Evolutionary conservation across 1,140 invertebrate genomes (phyloP).

Genomic region (Andrena cerasifolii): DNA sequence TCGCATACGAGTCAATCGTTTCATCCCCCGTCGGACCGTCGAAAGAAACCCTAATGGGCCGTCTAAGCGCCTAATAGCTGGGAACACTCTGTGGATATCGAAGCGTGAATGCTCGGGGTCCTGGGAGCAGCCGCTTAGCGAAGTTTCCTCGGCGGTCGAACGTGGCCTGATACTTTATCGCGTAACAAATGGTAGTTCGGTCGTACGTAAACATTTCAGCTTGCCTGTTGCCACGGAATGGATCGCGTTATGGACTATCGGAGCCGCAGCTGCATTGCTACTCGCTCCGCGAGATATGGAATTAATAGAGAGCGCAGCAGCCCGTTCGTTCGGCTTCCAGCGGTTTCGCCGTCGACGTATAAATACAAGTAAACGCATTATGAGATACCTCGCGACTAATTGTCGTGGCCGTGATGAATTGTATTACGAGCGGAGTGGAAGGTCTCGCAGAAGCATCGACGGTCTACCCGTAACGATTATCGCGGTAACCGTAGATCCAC

Average conservation of each 20-base stretch:
- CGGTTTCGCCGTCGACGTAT: conserved; percentile 29
- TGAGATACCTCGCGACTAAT: conserved; percentile 42
- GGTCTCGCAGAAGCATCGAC: neutral
- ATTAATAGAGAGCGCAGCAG: conserved; percentile 59
- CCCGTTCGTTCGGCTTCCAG: neutral
- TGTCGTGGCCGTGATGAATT: conserved; percentile 38
- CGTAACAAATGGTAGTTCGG: conserved; percentile 67
- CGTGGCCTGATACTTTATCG: conserved; percentile 64
- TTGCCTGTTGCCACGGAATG: conserved; percentile 50
- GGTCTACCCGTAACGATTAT: conserved; percentile 6
- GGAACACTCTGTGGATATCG: neutral
- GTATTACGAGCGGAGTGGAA: neutral
- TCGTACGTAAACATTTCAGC: conserved; percentile 68
- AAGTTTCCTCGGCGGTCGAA: conserved; percentile 48
- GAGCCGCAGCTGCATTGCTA: conserved; percentile 59
- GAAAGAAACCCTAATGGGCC: too few species aligned
- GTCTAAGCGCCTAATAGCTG: too few species aligned
- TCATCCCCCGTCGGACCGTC: too few species aligned
- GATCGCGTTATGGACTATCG: conserved; percentile 65
- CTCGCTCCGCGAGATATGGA: conserved; percentile 59
- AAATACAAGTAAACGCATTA: conserved; percentile 36
- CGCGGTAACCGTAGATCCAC: conserved; percentile 14
- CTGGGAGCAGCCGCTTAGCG: conserved; percentile 3
- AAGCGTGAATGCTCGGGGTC: conserved; percentile 46
- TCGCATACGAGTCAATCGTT: too few species aligned